A percentile compares a stretch with the other conserved stretches of the same genome.
Evolutionary conservation across 2,113 vertebrate genomes (phyloP).

Genomic region (Melospiza melodia): DNA sequence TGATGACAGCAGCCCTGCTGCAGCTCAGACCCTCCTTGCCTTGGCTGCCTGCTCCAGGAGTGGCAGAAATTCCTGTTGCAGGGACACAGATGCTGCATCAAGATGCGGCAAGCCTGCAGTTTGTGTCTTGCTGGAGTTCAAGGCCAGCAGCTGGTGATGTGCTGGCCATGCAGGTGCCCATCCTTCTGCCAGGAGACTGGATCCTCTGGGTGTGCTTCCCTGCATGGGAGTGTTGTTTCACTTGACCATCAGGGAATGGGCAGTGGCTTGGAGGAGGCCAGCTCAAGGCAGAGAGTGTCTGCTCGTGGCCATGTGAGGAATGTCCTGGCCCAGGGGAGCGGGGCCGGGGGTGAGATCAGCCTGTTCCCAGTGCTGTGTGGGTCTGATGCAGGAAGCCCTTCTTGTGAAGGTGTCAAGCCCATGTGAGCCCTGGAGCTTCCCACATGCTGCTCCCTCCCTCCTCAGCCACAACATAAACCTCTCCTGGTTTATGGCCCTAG

Average conservation of each 20-base stretch:
- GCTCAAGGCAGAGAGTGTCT: neutral
- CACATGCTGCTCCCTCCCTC: neutral
- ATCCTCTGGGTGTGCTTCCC: neutral
- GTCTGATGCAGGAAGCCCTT: neutral
- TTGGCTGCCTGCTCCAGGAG: too few relatives aligned
- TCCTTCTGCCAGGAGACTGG: neutral
- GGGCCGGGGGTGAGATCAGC: neutral
- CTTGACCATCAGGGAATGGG: too few relatives aligned
- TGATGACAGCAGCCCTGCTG: too few relatives aligned
- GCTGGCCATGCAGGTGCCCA: neutral
- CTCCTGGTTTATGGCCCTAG: neutral
- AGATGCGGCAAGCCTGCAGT: too few relatives aligned
- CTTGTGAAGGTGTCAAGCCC: too few relatives aligned
- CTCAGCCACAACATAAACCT: neutral
- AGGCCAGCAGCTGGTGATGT: neutral
- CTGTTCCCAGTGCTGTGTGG: too few relatives aligned
- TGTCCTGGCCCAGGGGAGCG: neutral
- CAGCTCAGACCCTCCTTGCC: too few relatives aligned
- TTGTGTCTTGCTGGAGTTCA: too few relatives aligned
- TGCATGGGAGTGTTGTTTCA: neutral
- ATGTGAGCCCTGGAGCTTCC: fast-evolving
- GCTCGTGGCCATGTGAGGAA: fast-evolving
- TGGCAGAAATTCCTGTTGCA: too few relatives aligned
- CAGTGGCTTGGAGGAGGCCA: neutral
- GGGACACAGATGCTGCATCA: too few relatives aligned